Evolutionary conservation across 2,113 vertebrate species (phyloP), one percentile per base, ranked within the genome.

Genomic region (Sitta europaea): DNA sequence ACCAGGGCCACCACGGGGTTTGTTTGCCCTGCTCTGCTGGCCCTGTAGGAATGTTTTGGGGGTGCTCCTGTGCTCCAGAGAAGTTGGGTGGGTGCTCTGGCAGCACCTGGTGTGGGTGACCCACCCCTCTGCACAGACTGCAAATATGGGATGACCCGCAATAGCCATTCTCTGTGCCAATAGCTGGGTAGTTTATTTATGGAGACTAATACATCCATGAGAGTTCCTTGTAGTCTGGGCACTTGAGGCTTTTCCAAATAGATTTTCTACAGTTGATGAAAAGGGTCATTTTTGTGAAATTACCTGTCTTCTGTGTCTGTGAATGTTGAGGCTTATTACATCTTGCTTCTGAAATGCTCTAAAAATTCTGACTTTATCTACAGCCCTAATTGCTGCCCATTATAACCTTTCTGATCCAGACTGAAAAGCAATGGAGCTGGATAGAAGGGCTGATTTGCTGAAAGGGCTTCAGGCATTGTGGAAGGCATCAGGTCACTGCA

Each of bases 271-370:
- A 36, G 40, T 14, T 82, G 36, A 24, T 57, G 33, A 29, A 33
- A 43, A 71, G 12, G n/a, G 40, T 33, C 0, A 15, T 54, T 74
- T 77, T 24, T 38, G 20, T 71, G 68, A 54, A 59, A 81, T 33
- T 36, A 62, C 27, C 18, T 18, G 5, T 67, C 57, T 28, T 76
- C 51, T 38, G 33, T 36, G 9, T 29, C 58, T 74, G 29, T 0
- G 0, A 38, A 27, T 29, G 21, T 40, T 0, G 0, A 47, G 70
- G 27, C 27, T 80, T 71, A 50, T 67, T 50, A 4, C 17, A 27
- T 31, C 17, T 71, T 29, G 10, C 16, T 72, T 88, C 50, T 58
- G 42, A 93, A 92, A 82, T 38, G 27, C 72, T 82, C 47, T 55
- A 45, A 43, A 80, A 47, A 33, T 66, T 43, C 54, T 58, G 28